Base-by-base conservation (phyloP, 23 tunicate species). In the Aplidium turbinatum region DNA sequence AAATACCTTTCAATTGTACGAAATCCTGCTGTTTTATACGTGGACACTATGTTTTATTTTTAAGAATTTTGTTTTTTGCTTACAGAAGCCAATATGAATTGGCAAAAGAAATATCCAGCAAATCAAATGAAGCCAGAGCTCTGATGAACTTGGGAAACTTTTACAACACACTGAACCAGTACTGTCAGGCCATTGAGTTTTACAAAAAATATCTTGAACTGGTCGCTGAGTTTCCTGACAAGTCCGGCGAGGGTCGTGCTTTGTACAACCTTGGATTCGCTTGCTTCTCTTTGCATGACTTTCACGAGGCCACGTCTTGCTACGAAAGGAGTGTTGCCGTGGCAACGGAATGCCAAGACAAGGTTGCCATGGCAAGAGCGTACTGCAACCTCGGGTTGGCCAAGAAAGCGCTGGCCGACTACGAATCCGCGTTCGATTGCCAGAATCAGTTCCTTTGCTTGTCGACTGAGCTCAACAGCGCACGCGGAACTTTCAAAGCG, bases 241-340 rank as follows among this genome's bases (percentile, higher is more conserved):
- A 57, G 69, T 28, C 81, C 1, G 86, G 97, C 6, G 35, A 47
- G 45, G 84, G 92, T 0, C 72, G 85, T 33, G 97, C 90, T 23
- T 78, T 77, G n/a, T 90, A 90, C 82, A 90, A 90, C 54, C 73
- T 83, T 21, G 97, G 85, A 26, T 90, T 83, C 46, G 97, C 97
- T 1, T 56, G 57, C 35, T 90, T 73, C 46, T 80, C 86, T 13
- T 67, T 83, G 1, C 53, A 39, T 26, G 77, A 83, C 4, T 83
- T 48, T 45, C 51, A 54, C 22, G 52, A 83, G 24, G 88, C 97
- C 2, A 81, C 78, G 0, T 25, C 35, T 3, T 83, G 77, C 33
- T 90, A 90, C 55, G 57, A 77, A 47, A 35, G 53, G 46, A 72
- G 97, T 53, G 77, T 83, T 20, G 45, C 55, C 11, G 67, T 83